phyloP scores from a whole-genome alignment of 2,888 invertebrate genomes.

The Clivina fossor region DNA sequence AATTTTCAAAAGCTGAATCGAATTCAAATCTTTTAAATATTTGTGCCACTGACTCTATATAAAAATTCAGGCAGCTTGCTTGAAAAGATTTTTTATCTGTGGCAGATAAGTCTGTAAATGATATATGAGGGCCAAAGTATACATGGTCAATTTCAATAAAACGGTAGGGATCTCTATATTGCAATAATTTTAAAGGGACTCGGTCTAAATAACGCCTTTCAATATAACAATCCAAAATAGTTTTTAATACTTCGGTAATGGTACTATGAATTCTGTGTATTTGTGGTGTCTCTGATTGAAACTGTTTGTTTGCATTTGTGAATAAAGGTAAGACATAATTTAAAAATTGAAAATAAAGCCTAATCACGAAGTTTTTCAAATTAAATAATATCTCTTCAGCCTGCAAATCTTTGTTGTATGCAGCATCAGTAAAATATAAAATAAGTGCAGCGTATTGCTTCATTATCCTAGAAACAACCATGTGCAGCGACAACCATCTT shows the following conservation, averaged over 20 bases:
- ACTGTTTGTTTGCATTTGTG: conserved; percentile 35
- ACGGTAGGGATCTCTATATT: conserved; percentile 34
- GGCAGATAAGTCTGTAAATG: conserved; percentile 6
- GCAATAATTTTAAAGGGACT: conserved; percentile 21
- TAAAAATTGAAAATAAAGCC: conserved; percentile 37
- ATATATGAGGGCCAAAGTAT: conserved; percentile 33
- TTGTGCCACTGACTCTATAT: conserved; percentile 21
- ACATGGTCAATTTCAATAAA: conserved; percentile 30
- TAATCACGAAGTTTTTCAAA: conserved; percentile 27
- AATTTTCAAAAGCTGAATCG: background rate
- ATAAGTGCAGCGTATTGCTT: conserved; percentile 37
- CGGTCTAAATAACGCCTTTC: conserved; percentile 29
- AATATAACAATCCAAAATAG: conserved; percentile 31
- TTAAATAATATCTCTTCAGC: conserved; percentile 23
- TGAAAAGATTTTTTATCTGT: conserved; percentile 13
- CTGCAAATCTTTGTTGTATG: conserved; percentile 12
- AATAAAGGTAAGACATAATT: conserved; percentile 36
- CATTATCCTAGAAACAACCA: conserved; percentile 34
- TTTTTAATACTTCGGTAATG: conserved; percentile 21
- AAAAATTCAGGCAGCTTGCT: conserved; percentile 33
- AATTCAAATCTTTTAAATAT: conserved; percentile 28
- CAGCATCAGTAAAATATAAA: conserved; percentile 34
- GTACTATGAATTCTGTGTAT: conserved; percentile 34
- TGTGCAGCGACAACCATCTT: conserved; percentile 37
- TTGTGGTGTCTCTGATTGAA: conserved; percentile 37